Evolutionary conservation across 2,113 vertebrate genomes (phyloP).

Genomic region (Eulemur macaco): DNA sequence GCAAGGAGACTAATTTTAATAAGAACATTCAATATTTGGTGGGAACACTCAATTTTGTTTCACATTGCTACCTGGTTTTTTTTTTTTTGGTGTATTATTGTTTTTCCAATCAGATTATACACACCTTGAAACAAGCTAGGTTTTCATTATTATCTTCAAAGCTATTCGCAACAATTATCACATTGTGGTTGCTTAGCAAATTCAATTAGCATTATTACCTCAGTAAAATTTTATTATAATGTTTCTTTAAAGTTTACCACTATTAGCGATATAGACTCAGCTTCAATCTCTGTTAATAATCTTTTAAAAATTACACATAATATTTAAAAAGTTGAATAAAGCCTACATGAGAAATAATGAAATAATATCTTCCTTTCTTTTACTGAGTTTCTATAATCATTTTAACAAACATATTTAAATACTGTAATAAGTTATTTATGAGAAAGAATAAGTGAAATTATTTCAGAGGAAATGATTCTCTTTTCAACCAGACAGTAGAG

Average conservation of each 20-base stretch:
- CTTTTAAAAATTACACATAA: not conserved
- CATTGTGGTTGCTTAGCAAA: not conserved
- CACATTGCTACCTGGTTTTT: not conserved
- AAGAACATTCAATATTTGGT: not conserved
- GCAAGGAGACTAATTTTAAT: not conserved
- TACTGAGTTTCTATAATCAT: not conserved
- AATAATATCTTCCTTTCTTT: not conserved
- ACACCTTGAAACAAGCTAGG: not conserved
- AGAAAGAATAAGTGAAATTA: not conserved
- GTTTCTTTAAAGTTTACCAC: not conserved
- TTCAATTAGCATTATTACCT: conserved; percentile 1
- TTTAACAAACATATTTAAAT: conserved; percentile 13
- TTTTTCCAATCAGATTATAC: not conserved
- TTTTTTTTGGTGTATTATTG: not conserved
- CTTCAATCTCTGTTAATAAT: not conserved
- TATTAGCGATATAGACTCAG: not conserved
- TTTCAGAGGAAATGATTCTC: not conserved
- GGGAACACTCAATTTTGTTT: not conserved
- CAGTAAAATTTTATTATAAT: not conserved
- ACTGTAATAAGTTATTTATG: not conserved
- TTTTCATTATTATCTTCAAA: not conserved
- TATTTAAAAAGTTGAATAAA: conserved; percentile 12
- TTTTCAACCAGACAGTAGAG: not conserved
- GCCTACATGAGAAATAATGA: not conserved
- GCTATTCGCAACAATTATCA: not conserved